A percentile compares a stretch with the other conserved stretches of the same genome.
phyloP scores from a whole-genome alignment of 2,888 invertebrate species.

The Acanthococcus lagerstroemiae region DNA sequence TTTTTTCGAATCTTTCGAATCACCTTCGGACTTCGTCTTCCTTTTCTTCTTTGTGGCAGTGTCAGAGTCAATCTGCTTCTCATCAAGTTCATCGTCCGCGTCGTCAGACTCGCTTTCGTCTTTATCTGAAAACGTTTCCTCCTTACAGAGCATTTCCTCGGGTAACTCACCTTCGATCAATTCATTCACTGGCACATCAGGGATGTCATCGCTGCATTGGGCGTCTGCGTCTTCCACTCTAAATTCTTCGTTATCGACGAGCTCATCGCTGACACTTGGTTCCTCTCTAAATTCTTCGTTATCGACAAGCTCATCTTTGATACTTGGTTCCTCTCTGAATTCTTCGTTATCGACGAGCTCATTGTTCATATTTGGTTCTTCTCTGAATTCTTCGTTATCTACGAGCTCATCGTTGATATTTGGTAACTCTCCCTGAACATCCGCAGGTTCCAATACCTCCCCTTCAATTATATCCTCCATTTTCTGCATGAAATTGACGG shows the following conservation, averaged over 20 bases:
- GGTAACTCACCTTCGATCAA: neutral
- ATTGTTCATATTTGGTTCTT: too few relatives aligned
- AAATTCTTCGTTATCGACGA: too few relatives aligned
- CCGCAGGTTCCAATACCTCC: neutral
- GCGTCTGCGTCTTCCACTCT: too few relatives aligned
- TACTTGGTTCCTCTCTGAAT: too few relatives aligned
- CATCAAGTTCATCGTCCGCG: conserved; percentile 26
- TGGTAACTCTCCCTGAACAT: neutral
- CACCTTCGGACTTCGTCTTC: conserved; percentile 7
- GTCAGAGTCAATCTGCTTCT: conserved; percentile 12
- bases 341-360: too few relatives aligned
- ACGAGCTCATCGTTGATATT: neutral
- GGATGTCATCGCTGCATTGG: neutral
- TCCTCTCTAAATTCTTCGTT: too few relatives aligned
- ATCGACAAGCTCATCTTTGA: too few relatives aligned
- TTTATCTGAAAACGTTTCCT: conserved; percentile 6
- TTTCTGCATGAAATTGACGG: conserved; percentile 14
- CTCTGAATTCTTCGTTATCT: neutral
- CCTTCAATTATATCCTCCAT: neutral
- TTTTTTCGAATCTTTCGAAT: conserved; percentile 11
- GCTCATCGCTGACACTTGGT: too few relatives aligned
- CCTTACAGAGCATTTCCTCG: conserved; percentile 2
- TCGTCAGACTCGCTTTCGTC: conserved; percentile 21
- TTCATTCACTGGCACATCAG: neutral
- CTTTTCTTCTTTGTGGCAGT: conserved; percentile 27